Base-by-base conservation (phyloP, 1,140 invertebrate genomes). In the Diabrotica virgifera region DNA sequence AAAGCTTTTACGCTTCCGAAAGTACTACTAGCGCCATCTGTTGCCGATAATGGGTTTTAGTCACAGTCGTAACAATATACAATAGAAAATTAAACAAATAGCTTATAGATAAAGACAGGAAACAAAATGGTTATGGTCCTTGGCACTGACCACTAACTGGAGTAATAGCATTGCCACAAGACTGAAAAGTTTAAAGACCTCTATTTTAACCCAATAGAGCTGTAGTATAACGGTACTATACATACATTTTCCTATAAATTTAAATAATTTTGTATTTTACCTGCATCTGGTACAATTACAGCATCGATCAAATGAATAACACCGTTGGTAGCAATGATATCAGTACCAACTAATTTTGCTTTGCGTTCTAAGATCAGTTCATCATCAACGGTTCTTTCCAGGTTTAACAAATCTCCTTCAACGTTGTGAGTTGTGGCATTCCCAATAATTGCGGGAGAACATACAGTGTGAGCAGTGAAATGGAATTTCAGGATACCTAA, bases 291-390 rank as follows among this genome's bases (percentile, higher is more conserved):
- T 62, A 86, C 85, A 54, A 90, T 77, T 12, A 90, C 77, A 8
- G 81, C 81, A 70, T 89, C 87, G 37, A 90, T 85, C 0, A 90
- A 77, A 73, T 90, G 89, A 5, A 90, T 80, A 0, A 90, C 84
- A 14, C 89, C 89, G 75, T 90, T 90, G 5, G 82, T 86, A 6
- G 86, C 88, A 73, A 84, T 79, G n/a, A 83, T 79, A 64, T 84
- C 82, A 1, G 74, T 69, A 37, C 82, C 77, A 6, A 78, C 64
- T 37, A 84, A 77, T 70, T 80, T 80, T 5, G 81, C 80, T 61
- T 77, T 75, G 14, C 75, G 77, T 62, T 84, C 82, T 24, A 83
- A 78, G n/a, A 76, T 73, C 10, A 84, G 72, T 36, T 76, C 79
- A 51, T 83, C 79, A 24, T 83, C 79, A 36, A 63, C 71, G 54